Conservation (phyloP, 2,888 invertebrate genomes). For the Eilema sororculum region DNA sequence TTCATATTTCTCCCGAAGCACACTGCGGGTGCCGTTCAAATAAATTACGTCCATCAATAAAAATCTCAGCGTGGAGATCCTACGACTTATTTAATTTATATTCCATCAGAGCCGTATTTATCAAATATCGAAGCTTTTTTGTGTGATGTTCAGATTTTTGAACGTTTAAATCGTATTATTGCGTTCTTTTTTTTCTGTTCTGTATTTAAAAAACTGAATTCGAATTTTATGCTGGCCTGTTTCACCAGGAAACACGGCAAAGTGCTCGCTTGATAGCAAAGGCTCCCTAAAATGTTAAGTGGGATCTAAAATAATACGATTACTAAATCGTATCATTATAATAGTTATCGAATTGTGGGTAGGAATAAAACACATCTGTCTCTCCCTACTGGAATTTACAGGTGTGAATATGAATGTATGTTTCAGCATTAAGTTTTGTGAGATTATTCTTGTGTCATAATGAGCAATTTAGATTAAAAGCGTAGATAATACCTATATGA, state of each 20-base stretch:
- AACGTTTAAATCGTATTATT: constrained; percentile 53
- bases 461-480: constrained; percentile 20
- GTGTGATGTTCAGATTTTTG: constrained; percentile 56
- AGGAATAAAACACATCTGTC: too few species aligned
- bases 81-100: constrained; percentile 86
- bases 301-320: too few species aligned
- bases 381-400: too few species aligned
- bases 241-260: not conserved
- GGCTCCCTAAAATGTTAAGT: too few species aligned
- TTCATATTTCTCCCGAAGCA: constrained; percentile 85
- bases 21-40: constrained; percentile 85
- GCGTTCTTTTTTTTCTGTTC: constrained; percentile 23
- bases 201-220: constrained; percentile 17
- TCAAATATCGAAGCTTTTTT: constrained; percentile 76
- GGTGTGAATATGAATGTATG: too few species aligned
- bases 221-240: constrained; percentile 9
- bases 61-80: constrained; percentile 83
- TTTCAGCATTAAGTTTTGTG: constrained; percentile 15
- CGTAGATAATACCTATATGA: not conserved
- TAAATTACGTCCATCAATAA: constrained; percentile 86
- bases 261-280: too few species aligned
- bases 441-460: constrained; percentile 19
- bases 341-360: too few species aligned
- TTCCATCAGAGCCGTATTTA: constrained; percentile 83
- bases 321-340: too few species aligned